Evolutionary conservation across 2,888 invertebrate genomes (phyloP).

Genomic region (Lissocephala sabroskyi): DNA sequence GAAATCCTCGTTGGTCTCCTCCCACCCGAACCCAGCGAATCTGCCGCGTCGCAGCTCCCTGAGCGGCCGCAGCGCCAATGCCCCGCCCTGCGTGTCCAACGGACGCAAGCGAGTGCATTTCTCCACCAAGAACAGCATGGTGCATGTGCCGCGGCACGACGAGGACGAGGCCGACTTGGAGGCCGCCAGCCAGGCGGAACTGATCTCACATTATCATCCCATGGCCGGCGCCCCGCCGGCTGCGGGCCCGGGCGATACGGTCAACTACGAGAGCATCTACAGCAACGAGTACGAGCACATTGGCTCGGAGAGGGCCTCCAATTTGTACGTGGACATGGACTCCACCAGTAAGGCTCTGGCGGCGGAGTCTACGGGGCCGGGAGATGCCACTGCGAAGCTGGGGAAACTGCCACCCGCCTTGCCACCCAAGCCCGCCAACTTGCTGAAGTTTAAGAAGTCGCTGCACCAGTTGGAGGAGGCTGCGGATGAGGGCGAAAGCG

Average conservation of each 20-base stretch:
- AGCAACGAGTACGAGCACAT: constrained; percentile 85
- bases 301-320: constrained; percentile 71
- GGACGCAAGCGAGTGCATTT: constrained; percentile 76
- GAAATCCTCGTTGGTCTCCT: constrained; percentile 27
- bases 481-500: constrained; percentile 48
- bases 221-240: constrained; percentile 18
- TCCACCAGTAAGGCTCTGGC: constrained; percentile 57
- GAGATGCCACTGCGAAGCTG: constrained; percentile 28
- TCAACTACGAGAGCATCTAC: constrained; percentile 78
- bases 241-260: constrained; percentile 59
- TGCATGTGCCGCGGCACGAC: constrained; percentile 70
- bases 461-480: constrained; percentile 56
- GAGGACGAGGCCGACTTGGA: constrained; percentile 47
- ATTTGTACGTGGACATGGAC: constrained; percentile 80
- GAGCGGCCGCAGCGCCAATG: constrained; percentile 42
- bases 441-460: constrained; percentile 78
- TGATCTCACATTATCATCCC: constrained; percentile 50
- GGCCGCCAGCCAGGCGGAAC: constrained; percentile 10
- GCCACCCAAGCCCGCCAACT: constrained; percentile 85
- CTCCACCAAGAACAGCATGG: constrained; percentile 78
- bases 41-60: constrained; percentile 57
- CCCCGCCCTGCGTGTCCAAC: constrained; percentile 34
- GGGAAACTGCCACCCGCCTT: constrained; percentile 78
- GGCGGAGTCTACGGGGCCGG: constrained; percentile 13
- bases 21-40: constrained; percentile 19